Evolutionary conservation across 2,888 invertebrate genomes (phyloP), one percentile per base, ranked within the genome.

Genomic region (Leptopilina drosophilae): DNA sequence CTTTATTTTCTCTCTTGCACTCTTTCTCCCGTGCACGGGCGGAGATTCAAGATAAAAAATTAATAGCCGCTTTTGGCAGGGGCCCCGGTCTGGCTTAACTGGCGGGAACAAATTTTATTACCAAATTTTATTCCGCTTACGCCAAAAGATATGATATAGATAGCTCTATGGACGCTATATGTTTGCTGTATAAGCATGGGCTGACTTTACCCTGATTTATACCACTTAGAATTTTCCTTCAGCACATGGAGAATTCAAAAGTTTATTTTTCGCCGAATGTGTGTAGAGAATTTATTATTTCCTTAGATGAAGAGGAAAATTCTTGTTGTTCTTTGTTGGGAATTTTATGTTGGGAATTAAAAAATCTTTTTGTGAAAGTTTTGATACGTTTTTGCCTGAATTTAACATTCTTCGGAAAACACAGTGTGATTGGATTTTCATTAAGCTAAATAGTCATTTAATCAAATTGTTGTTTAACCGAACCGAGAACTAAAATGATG

Each of bases 41-140:
- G 87, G 83, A 90, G 90, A 91, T 91, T 84, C 76, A 81, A 89
- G 91, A 91, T 91, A 91, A 91, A 89, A 89, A 90, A 91, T 91
- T 91, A 91, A 91, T 91, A 91, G 91, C 87, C 86, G 89, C 90
- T 89, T 90, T 91, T 91, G 90, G 91, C 91, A 89, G 85, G 85
- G 82, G 82, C 82, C 81, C 81, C 82, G 80, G 81, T 83, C 80
- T 81, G 82, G 83, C 87, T 87, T 88, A 90, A 90, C 89, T 89
- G 89, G 88, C 90, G 88, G 90, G 90, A 90, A 90, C 89, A 90
- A 91, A 91, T 91, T 91, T 91, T 91, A 91, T 91, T 91, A 91
- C 88, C 88, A 87, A 89, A 89, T 88, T 87, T 89, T 89, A 88
- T 89, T 89, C 87, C 83, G 84, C 85, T 84, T 82, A 84, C 85